Percentiles rank a stretch among this genome's conserved stretches.
These are phyloP conservation scores for Agrotis ipsilon DNA, from an alignment of 2,888 invertebrate genomes.

Conservation along the genomic window DNA sequence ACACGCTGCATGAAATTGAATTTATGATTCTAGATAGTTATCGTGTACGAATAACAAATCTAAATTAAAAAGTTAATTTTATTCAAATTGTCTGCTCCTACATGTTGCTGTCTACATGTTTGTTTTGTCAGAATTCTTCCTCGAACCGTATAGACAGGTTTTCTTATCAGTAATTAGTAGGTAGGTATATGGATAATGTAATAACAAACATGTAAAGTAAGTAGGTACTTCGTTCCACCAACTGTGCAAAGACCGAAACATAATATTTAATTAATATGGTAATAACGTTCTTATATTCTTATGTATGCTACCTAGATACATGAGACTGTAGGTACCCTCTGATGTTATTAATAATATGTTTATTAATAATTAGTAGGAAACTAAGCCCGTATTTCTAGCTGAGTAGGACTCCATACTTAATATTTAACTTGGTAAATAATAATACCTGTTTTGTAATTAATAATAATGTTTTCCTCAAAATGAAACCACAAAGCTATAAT, in stretches of 20 bases:
- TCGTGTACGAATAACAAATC: conserved; percentile 53
- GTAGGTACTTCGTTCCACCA: conserved; percentile 32
- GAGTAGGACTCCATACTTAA: not conserved
- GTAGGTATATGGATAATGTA: conserved; percentile 21
- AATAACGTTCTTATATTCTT: conserved; percentile 31
- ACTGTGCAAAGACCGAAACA: conserved; percentile 46
- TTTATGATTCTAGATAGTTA: conserved; percentile 72
- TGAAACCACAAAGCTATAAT: conserved; percentile 25
- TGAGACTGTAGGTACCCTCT: not conserved
- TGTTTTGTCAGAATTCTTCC: conserved; percentile 22
- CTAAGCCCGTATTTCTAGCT: conserved; percentile 9
- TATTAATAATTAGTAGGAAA: conserved; percentile 18
- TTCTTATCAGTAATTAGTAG: conserved; percentile 39
- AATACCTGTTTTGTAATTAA: conserved; percentile 22
- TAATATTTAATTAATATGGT: conserved; percentile 44
- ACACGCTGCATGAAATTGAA: conserved; percentile 80
- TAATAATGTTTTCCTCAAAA: conserved; percentile 52
- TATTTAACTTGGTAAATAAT: conserved; percentile 15
- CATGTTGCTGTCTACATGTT: conserved; percentile 7
- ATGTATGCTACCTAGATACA: conserved; percentile 21
- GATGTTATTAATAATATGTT: conserved; percentile 38
- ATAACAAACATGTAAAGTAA: conserved; percentile 35
- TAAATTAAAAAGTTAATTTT: conserved; percentile 33
- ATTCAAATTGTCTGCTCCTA: conserved; percentile 37
- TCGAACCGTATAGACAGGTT: conserved; percentile 16